Conservation (phyloP, 2,113 vertebrate species). For the Lophius piscatorius region DNA sequence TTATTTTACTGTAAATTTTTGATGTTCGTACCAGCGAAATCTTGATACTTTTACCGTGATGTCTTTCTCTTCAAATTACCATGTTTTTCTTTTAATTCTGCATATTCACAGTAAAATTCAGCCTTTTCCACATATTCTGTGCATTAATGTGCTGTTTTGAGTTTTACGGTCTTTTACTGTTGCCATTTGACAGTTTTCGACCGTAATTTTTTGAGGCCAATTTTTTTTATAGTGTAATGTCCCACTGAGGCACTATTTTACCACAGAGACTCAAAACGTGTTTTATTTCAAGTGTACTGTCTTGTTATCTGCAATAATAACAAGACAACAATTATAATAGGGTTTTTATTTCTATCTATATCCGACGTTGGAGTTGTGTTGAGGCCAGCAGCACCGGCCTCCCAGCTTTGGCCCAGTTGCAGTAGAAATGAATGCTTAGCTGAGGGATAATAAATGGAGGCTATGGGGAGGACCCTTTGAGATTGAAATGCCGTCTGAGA, state of each 20-base stretch:
- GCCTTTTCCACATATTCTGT: no score
- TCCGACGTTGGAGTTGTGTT: slow-evolving; percentile 12
- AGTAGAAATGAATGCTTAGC: slow-evolving; percentile 67
- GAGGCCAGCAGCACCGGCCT: slow-evolving; percentile 26
- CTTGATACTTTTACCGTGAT: no score
- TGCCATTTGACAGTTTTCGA: no score
- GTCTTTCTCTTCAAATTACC: no score
- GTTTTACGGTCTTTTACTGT: no score
- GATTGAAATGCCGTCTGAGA: slow-evolving; percentile 79
- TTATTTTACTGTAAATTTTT: no score
- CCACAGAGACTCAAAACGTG: not conserved
- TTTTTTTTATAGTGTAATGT: no score
- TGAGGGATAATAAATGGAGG: slow-evolving; percentile 76
- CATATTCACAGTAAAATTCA: no score
- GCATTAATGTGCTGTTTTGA: no score
- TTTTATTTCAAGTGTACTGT: not conserved
- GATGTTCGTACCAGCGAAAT: no score
- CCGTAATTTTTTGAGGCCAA: no score
- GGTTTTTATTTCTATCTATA: slow-evolving; percentile 11
- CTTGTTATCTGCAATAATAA: slow-evolving; percentile 10
- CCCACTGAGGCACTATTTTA: slow-evolving; percentile 4
- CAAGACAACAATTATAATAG: slow-evolving; percentile 20
- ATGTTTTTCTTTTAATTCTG: no score
- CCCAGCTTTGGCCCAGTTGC: slow-evolving; percentile 38
- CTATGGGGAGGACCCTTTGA: slow-evolving; percentile 73